These are phyloP conservation scores for Malacoraja senta DNA, from an alignment of 2,797 vertebrate species.

Conservation along the genomic window DNA sequence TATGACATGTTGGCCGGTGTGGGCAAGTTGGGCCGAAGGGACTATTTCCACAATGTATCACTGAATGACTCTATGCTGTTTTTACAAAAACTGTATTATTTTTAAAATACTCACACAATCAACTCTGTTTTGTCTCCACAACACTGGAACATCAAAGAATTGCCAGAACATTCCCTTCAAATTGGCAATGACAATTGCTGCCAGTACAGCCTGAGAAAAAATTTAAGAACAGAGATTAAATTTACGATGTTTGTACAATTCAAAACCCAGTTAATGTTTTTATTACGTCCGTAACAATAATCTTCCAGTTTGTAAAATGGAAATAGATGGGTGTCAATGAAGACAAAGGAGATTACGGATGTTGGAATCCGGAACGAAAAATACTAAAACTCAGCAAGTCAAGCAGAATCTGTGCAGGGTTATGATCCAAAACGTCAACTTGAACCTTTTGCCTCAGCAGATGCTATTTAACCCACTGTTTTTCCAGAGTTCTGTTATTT, in stretches of 20 bases:
- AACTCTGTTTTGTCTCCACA: constrained; percentile 72
- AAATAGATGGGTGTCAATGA: not conserved
- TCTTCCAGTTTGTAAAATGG: not conserved
- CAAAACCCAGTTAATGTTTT: not conserved
- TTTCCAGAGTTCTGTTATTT: too few species aligned
- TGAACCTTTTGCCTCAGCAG: too few species aligned
- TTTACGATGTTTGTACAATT: not conserved
- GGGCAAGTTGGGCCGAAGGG: too few species aligned
- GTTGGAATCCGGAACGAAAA: too few species aligned
- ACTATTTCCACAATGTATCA: too few species aligned
- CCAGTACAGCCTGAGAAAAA: constrained; percentile 67
- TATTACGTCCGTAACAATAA: not conserved
- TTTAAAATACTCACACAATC: constrained; percentile 67
- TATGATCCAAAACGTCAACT: too few species aligned
- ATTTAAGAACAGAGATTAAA: constrained; percentile 41
- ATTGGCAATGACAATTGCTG: constrained; percentile 72
- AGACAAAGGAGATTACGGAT: too few species aligned
- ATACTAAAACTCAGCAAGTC: too few species aligned
- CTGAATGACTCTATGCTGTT: not conserved
- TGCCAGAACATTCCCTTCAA: constrained; percentile 83
- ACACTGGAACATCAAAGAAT: constrained; percentile 63
- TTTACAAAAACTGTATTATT: not conserved
- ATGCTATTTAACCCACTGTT: too few species aligned
- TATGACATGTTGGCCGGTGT: too few species aligned
- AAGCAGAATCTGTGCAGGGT: too few species aligned